Base-by-base conservation (phyloP, 92 coral and sea anemone genomes). In the Chrysogorgia sp. region DNA sequence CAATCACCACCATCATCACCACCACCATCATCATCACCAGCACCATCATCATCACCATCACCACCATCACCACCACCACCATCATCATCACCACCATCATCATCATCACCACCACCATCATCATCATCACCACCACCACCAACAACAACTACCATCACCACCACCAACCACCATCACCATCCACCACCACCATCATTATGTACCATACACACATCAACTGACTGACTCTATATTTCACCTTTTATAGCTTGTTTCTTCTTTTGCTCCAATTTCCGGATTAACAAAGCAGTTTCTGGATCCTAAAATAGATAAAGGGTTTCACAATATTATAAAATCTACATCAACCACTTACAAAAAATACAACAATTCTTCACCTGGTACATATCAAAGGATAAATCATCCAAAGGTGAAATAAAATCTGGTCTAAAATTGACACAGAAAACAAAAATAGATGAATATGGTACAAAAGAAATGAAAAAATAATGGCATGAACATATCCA, bases 321-420 rank as follows among this genome's bases (percentile, higher is more conserved):
- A 28, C 30, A 30, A 60, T 30, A n/a, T 19, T 35, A 1, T 35
- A 15, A 66, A 66, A 23, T 1, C n/a, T 23, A 19, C 23, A n/a
- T 23, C 0, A 34, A 10, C 25, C 19, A 33, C 3, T 17, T 0
- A 31, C 19, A 67, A 17, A 7, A 28, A 67, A 7, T 21, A 37
- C 19, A 60, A 15, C 33, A 30, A 10, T 14, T 22, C 21, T 2
- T 40, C 78, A 93, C 98, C 98, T 94, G 98, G 75, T 94, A 94
- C 98, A 94, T 94, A 59, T 92, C 98, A 85, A 94, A 94, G 15
- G 97, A 92, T 71, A 94, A 69, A 56, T 94, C 98, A 85, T 94
- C 98, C 60, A 87, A 69, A 24, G 94, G 98, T 12, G 98, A 89
- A 30, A 94, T 85, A 75, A 80, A 89, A 43, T 94, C 98, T 74